A percentile compares a stretch with the other conserved stretches of the same genome.
Evolutionary conservation across 2,888 invertebrate species (phyloP).

Genomic region (Papilio protenor): DNA sequence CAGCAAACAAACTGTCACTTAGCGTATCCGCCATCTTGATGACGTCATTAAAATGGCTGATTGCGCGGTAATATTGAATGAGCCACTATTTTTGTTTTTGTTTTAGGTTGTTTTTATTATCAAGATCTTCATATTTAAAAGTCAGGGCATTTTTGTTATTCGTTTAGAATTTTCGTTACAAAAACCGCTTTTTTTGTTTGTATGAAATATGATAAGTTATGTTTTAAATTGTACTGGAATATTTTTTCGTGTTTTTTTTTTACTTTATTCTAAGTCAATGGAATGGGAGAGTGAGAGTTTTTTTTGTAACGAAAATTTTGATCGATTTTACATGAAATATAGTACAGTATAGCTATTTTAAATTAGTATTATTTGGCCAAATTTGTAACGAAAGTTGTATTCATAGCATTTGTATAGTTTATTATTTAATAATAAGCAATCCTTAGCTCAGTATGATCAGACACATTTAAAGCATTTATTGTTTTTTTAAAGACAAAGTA

Average conservation of each 20-base stretch:
- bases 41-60: slow-evolving; percentile 54
- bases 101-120: slow-evolving; percentile 53
- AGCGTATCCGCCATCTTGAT: slow-evolving; percentile 54
- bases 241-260: slow-evolving; percentile 25
- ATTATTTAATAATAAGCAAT: slow-evolving; percentile 24
- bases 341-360: slow-evolving; percentile 5
- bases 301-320: slow-evolving; percentile 31
- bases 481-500: slow-evolving; percentile 3
- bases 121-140: slow-evolving; percentile 46
- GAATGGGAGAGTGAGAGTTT: neutral
- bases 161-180: slow-evolving; percentile 44
- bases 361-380: slow-evolving; percentile 42
- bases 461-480: slow-evolving; percentile 5
- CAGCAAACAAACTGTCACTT: slow-evolving; percentile 45
- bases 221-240: slow-evolving; percentile 28
- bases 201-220: slow-evolving; percentile 1
- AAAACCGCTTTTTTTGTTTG: neutral
- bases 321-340: slow-evolving; percentile 13
- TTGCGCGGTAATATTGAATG: slow-evolving; percentile 68
- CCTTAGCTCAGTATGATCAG: slow-evolving; percentile 8
- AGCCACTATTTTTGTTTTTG: slow-evolving; percentile 67
- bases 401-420: slow-evolving; percentile 27
- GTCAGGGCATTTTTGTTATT: slow-evolving; percentile 34
- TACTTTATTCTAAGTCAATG: neutral
- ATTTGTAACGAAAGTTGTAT: slow-evolving; percentile 31